Evolutionary conservation across 2,797 vertebrate species (phyloP).

Genomic region (Falco novaeseelandiae): DNA sequence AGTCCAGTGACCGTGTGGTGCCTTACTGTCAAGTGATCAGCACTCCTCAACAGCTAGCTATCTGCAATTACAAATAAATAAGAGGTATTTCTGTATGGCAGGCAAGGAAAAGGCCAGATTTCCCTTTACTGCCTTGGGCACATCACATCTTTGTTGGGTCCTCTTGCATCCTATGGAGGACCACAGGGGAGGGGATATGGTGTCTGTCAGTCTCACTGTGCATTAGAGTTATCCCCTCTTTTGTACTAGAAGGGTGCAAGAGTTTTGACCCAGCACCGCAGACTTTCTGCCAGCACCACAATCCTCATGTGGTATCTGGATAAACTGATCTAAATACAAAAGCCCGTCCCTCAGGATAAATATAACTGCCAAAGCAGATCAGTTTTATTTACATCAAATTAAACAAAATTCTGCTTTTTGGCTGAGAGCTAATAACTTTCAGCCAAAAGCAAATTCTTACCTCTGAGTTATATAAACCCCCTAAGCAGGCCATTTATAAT

Average conservation of each 20-base stretch:
- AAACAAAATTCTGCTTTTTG: slow-evolving; percentile 48
- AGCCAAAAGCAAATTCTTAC: slow-evolving; percentile 54
- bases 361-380: slow-evolving; percentile 23
- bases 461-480: slow-evolving; percentile 19
- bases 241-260: background rate
- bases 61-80: background rate
- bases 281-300: background rate
- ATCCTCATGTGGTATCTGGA: background rate
- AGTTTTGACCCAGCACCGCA: background rate
- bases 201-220: background rate
- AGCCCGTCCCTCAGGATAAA: background rate
- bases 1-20: background rate
- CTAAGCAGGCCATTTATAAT: background rate
- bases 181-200: accelerated
- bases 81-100: background rate
- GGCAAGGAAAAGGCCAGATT: background rate
- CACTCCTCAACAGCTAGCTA: background rate
- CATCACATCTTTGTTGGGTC: background rate
- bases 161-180: background rate
- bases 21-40: background rate
- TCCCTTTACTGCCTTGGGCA: background rate
- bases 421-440: slow-evolving; percentile 10
- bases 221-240: background rate
- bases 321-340: slow-evolving; percentile 12
- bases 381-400: slow-evolving; percentile 9